phyloP scores from a whole-genome alignment of 2,113 vertebrate species.

The Cinclus cinclus region DNA sequence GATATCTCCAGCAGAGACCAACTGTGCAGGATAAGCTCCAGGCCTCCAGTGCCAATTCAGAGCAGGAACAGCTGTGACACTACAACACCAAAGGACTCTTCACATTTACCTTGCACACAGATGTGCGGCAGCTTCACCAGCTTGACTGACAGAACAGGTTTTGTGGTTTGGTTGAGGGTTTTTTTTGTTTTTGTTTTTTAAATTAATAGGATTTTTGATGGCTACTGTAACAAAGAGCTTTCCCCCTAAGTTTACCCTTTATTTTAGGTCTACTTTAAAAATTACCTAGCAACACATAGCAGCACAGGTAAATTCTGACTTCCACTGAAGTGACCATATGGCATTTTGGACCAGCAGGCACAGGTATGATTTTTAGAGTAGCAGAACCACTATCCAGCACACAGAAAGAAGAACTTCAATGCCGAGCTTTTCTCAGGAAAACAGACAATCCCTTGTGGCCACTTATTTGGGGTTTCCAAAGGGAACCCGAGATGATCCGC shows the following conservation, averaged over 20 bases:
- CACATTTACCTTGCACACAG: background rate
- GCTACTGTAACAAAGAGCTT: background rate
- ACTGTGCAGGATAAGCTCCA: fast-evolving
- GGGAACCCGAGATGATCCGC: constrained; percentile 31
- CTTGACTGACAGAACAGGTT: background rate
- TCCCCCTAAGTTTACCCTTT: background rate
- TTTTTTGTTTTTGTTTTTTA: background rate
- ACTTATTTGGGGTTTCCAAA: constrained; percentile 19
- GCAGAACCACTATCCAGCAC: constrained; percentile 26
- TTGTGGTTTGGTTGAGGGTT: background rate
- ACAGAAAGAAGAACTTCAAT: constrained; percentile 9
- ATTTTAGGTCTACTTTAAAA: background rate
- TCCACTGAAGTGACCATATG: background rate
- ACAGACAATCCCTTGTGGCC: constrained; percentile 20
- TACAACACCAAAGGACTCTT: fast-evolving
- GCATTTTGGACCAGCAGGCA: background rate
- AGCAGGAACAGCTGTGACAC: background rate
- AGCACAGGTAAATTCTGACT: background rate
- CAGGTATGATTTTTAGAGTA: background rate
- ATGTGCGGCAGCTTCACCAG: background rate
- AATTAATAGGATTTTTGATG: background rate
- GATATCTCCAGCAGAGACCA: fast-evolving
- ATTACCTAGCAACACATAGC: constrained; percentile 48
- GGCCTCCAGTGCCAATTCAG: fast-evolving
- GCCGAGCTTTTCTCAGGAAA: constrained; percentile 30